Conservation (phyloP, 1,140 invertebrate genomes). For the Venturia canescens region DNA sequence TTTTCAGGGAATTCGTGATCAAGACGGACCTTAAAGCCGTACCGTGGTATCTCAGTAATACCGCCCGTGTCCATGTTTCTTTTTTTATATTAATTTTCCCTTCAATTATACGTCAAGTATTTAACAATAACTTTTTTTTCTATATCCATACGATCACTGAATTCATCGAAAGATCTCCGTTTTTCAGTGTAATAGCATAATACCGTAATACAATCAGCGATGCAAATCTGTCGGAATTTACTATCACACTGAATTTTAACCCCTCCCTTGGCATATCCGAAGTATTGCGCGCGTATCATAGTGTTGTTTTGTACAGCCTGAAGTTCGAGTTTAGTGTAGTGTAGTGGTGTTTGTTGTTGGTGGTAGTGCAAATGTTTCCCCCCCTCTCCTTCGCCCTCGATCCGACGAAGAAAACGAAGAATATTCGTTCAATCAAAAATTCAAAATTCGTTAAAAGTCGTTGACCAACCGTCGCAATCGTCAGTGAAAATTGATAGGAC, state of each 20-base stretch:
- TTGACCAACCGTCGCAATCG: no score
- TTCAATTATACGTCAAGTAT: neutral
- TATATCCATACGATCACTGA: neutral
- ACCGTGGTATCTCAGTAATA: conserved; percentile 73
- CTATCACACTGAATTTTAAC: neutral
- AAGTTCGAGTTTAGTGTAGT: no score
- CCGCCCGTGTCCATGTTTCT: neutral
- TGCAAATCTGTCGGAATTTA: neutral
- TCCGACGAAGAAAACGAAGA: no score
- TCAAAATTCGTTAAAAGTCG: no score
- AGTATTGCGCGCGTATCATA: no score
- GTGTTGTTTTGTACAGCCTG: no score
- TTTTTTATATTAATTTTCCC: neutral
- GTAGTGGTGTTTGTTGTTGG: no score
- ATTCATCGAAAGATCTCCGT: neutral
- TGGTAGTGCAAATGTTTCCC: no score
- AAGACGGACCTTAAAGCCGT: conserved; percentile 84
- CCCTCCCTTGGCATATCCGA: no score
- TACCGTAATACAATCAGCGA: neutral
- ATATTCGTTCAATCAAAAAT: no score
- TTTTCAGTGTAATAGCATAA: neutral
- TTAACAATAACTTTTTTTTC: neutral
- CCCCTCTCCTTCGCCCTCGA: no score
- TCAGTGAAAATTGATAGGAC: no score
- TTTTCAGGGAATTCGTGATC: conserved; percentile 87